Base-by-base conservation (phyloP, 2,113 vertebrate species). In the Ceuthmochares aereus region DNA sequence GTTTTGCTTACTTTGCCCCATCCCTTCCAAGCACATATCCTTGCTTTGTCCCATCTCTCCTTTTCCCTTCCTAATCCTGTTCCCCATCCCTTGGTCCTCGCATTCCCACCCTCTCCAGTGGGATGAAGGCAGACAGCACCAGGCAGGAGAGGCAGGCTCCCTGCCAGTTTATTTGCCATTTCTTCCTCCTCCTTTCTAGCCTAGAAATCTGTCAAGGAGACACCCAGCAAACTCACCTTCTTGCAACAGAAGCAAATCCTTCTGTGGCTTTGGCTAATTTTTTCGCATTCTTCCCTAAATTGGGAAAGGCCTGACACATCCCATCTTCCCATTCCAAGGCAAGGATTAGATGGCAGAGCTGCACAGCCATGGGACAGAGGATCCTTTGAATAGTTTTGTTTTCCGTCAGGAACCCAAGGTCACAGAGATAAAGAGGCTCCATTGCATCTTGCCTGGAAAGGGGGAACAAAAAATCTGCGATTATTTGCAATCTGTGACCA, bases 121-220 rank as follows among this genome's bases (percentile, higher is more conserved):
- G 37, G 29, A 23, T 14, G 16, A 16, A 49, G 45, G 37, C 29
- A 40, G 59, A 26, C 36, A 60, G 19, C n/a, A 22, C 8, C 47
- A 22, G 37, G 25, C 34, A 30, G 23, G 17, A 45, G 34, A 26
- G 34, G n/a, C 52, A 36, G 26, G 18, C 22, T 80, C 43, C 34
- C 43, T 45, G 37, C 8, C n/a, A 1, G 6, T n/a, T 59, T 20
- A 29, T 66, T 42, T 59, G 21, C 68, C 23, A 14, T 49, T 34
- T 43, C 43, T 63, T 66, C 29, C 37, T 78, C 37, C 52, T 42
- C 59, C 52, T 47, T 75, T 51, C n/a, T 43, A 40, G 76, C 37
- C 17, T 26, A 30, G 11, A 25, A 0, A 20, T 43, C 32, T 27
- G 15, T 3, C 13, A 0, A 0, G 52, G 30, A 69, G 27, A 10